Base-by-base conservation (phyloP, 2,888 invertebrate species). In the Hypomecis punctinalis region DNA sequence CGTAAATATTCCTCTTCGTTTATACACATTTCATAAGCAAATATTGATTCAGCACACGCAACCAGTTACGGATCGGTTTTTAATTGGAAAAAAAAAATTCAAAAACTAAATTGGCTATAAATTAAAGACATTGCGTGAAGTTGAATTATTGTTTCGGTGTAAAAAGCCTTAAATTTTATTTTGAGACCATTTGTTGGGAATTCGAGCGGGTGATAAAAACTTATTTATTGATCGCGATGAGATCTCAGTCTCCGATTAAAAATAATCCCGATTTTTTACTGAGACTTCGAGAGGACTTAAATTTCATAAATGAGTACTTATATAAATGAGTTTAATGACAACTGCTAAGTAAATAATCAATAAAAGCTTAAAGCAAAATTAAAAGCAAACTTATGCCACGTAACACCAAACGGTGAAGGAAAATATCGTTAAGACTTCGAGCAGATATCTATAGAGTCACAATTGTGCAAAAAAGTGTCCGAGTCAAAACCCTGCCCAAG, bases 31-130 rank as follows among this genome's bases (percentile, higher is more conserved):
- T 60, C 51, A 47, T 55, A 64, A 60, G 39, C 39, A 35, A 45
- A 67, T 66, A 63, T 67, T 63, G 65, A 67, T 58, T 51, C 59
- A 61, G 42, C 37, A 47, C 69, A 63, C 63, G 67, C 65, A 63
- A 60, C 66, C 68, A 54, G 61, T 63, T 66, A 68, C 55, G 61
- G 62, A 70, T 66, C 33, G 61, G 59, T 53, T 63, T 70, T 68
- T 68, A 68, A 70, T 70, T 67, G 58, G 51, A 63, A 63, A 66
- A 60, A 59, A 63, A 66, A 67, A 59, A 63, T 56, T 65, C 37
- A 55, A 47, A 45, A 53, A 57, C 52, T 45, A 61, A 63, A 66
- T 61, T 59, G 67, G 67, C 60, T 51, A 66, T 70, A 68, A 70
- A 66, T 67, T 62, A 43, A 58, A 47, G 53, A 39, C 54, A 53